These are phyloP conservation scores for Limosa lapponica DNA, from an alignment of 2,797 vertebrate genomes.

Conservation along the genomic window DNA sequence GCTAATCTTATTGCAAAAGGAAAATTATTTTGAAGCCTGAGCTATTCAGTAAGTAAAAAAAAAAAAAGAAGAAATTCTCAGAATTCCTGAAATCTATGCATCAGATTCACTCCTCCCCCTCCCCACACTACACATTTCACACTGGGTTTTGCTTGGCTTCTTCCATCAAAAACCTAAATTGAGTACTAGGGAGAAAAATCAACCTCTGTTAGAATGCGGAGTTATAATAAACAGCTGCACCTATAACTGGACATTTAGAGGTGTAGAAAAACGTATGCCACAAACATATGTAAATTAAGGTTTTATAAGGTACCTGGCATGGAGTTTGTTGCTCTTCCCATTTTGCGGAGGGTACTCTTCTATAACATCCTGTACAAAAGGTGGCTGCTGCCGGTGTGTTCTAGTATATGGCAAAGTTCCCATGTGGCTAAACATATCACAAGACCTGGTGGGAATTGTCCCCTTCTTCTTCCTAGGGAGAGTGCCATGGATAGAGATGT, in stretches of 20 bases:
- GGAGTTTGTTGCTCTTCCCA: constrained; percentile 44
- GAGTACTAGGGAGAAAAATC: neutral
- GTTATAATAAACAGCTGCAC: neutral
- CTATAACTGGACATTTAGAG: neutral
- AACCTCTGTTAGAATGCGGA: neutral
- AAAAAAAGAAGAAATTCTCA: neutral
- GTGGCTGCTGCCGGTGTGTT: constrained; percentile 70
- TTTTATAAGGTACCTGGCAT: constrained; percentile 79
- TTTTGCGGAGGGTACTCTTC: constrained; percentile 81
- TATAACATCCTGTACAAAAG: constrained; percentile 80
- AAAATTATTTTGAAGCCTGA: neutral
- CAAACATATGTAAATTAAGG: neutral
- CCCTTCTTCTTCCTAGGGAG: constrained; percentile 92
- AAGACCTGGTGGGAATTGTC: constrained; percentile 69
- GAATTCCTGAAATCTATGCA: neutral
- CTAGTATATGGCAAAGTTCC: constrained; percentile 70
- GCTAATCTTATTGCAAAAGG: neutral
- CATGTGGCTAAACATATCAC: constrained; percentile 73
- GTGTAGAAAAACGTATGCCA: neutral
- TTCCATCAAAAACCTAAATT: neutral
- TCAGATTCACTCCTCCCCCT: neutral
- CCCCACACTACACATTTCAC: neutral
- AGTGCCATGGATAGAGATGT: constrained; percentile 93
- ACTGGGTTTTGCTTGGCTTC: neutral
- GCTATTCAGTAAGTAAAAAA: neutral